Evolutionary conservation across 2,113 vertebrate genomes (phyloP).

Genomic region (Platichthys flesus): DNA sequence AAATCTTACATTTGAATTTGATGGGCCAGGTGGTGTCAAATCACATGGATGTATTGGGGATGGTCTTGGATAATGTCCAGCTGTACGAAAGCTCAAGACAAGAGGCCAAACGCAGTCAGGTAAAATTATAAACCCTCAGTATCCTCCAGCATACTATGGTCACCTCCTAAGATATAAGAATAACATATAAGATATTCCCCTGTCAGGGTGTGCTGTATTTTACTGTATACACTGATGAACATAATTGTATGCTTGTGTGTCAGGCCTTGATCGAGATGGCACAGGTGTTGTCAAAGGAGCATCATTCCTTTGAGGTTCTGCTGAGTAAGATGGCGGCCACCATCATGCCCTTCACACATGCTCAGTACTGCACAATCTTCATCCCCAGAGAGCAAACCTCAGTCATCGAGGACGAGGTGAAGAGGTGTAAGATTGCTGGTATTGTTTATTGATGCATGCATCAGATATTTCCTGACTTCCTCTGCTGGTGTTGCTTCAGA

Average conservation of each 20-base stretch:
- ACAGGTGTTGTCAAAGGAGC: slow-evolving; percentile 60
- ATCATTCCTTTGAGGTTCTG: slow-evolving; percentile 64
- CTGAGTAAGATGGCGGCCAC: slow-evolving; percentile 70
- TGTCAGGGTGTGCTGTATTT: too few relatives aligned
- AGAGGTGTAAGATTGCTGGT: not conserved
- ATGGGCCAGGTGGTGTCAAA: slow-evolving; percentile 56
- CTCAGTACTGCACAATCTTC: slow-evolving; percentile 72
- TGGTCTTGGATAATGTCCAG: slow-evolving; percentile 73
- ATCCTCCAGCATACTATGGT: too few relatives aligned
- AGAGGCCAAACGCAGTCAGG: slow-evolving; percentile 71
- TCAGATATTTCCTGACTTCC: not conserved
- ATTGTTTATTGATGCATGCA: not conserved
- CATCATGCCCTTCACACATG: slow-evolving; percentile 68
- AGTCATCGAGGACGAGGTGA: slow-evolving; percentile 22
- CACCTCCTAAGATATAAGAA: too few relatives aligned
- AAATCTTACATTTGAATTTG: not conserved
- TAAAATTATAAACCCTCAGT: slow-evolving; percentile 14
- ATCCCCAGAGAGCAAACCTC: slow-evolving; percentile 32
- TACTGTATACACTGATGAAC: too few relatives aligned
- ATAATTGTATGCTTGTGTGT: not conserved
- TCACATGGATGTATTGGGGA: slow-evolving; percentile 68
- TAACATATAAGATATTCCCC: not conserved
- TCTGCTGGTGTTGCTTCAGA: slow-evolving; percentile 30
- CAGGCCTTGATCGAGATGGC: slow-evolving; percentile 71
- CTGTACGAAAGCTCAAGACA: slow-evolving; percentile 71